Percentiles rank a stretch among this genome's conserved stretches.
Conservation (phyloP, 2,113 vertebrate species). For the Sialia sialis region DNA sequence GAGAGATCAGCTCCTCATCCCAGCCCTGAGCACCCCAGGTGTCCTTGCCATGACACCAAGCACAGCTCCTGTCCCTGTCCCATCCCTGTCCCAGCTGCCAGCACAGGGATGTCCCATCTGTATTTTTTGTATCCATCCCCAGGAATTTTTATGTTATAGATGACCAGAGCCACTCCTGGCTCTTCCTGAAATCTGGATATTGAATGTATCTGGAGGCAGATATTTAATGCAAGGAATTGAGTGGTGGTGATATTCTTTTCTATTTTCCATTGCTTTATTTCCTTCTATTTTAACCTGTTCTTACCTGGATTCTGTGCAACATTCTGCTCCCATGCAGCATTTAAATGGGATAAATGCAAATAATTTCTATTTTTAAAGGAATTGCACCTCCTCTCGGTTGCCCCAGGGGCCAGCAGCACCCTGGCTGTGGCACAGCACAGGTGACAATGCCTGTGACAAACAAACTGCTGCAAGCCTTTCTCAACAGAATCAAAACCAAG, state of each 20-base stretch:
- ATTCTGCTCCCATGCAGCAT: background rate
- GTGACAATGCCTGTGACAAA: background rate
- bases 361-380: background rate
- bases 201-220: background rate
- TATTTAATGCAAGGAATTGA: background rate
- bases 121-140: background rate
- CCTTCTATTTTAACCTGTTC: background rate
- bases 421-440: fast-evolving
- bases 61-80: fast-evolving
- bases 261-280: background rate
- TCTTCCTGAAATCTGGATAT: background rate
- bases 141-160: background rate
- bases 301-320: background rate
- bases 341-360: background rate
- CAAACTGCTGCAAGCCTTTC: background rate
- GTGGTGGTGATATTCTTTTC: background rate
- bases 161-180: background rate
- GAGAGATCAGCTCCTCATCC: background rate
- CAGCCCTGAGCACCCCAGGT: background rate
- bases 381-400: background rate
- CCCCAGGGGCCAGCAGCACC: background rate
- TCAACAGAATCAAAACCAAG: background rate
- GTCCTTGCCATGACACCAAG: fast-evolving
- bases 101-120: fast-evolving
- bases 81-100: fast-evolving